Percentiles rank a stretch among this genome's conserved stretches.
phyloP scores from a whole-genome alignment of 2,797 vertebrate genomes.

The Scyliorhinus canicula region DNA sequence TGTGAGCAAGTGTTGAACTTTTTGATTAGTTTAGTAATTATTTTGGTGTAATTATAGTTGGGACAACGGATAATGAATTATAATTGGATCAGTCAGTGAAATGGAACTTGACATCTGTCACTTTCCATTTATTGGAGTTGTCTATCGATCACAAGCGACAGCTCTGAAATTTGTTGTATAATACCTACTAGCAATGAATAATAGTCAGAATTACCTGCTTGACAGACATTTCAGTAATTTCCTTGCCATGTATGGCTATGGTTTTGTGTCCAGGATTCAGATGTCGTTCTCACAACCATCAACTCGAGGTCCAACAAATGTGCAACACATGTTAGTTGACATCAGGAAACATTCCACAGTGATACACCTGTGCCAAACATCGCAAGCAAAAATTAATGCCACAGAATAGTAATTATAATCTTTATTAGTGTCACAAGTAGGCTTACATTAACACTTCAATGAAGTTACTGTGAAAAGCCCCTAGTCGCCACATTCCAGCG shows the following conservation, averaged over 20 bases:
- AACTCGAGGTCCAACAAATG: neutral
- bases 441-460: no score
- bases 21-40: neutral
- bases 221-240: neutral
- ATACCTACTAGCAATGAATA: neutral
- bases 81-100: neutral
- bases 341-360: neutral
- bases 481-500: no score
- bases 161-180: neutral
- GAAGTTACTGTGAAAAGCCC: no score
- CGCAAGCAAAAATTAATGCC: neutral
- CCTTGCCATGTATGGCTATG: neutral
- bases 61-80: neutral
- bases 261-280: neutral
- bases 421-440: no score
- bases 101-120: neutral
- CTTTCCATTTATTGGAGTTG: neutral
- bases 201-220: neutral
- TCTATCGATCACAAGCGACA: neutral
- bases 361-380: neutral
- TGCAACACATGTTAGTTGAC: neutral
- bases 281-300: neutral
- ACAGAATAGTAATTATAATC: no score
- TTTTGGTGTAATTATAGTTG: neutral
- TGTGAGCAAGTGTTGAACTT: neutral